These are phyloP conservation scores for Luscinia megarhynchos DNA, from an alignment of 2,797 vertebrate species.

Conservation along the genomic window DNA sequence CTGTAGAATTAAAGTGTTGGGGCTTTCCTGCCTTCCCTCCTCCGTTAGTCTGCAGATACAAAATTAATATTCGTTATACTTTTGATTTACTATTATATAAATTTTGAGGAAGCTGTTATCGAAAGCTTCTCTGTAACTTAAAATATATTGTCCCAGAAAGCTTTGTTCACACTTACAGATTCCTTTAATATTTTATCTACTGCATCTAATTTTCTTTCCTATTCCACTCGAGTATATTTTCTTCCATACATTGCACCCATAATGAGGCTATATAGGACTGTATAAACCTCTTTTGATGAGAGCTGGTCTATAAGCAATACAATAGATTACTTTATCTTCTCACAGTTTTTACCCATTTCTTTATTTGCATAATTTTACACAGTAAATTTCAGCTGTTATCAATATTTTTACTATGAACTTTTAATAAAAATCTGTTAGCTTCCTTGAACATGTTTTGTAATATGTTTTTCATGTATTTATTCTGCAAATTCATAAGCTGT, in stretches of 20 bases:
- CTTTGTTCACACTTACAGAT: neutral
- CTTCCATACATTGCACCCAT: neutral
- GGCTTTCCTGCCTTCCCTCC: fast-evolving
- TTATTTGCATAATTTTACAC: slow-evolving; percentile 21
- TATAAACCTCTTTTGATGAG: slow-evolving; percentile 7
- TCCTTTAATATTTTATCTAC: neutral
- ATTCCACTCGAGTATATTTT: neutral
- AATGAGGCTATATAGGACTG: slow-evolving; percentile 14
- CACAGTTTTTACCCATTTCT: slow-evolving; percentile 8
- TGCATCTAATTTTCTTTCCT: neutral
- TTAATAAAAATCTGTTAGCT: neutral
- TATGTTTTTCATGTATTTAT: slow-evolving; percentile 47
- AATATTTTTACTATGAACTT: slow-evolving; percentile 54
- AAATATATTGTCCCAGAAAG: neutral
- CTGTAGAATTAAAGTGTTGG: neutral
- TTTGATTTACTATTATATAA: neutral
- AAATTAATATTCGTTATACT: neutral
- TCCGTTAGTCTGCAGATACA: neutral
- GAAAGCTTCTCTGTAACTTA: neutral
- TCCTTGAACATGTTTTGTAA: slow-evolving; percentile 17
- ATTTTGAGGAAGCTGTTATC: neutral
- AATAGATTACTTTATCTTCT: slow-evolving; percentile 15
- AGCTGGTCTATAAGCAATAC: slow-evolving; percentile 19
- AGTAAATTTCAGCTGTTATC: slow-evolving; percentile 27
- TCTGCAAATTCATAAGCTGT: slow-evolving; percentile 33